Base-by-base conservation (phyloP, 2,113 vertebrate species). In the Camelus bactrianus region DNA sequence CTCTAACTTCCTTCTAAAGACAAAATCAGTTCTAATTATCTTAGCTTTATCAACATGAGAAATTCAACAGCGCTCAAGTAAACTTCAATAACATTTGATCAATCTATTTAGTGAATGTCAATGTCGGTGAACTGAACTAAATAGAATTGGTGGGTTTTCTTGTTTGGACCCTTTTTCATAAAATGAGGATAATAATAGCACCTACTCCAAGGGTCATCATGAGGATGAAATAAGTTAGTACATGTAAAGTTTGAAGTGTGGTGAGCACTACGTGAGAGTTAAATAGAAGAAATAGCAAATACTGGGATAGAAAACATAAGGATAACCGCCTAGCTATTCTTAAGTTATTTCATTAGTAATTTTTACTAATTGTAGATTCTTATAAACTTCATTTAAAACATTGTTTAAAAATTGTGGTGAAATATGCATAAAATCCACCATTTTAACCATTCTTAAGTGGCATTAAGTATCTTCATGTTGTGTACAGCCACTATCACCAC, bases 301-400 rank as follows among this genome's bases (percentile, higher is more conserved):
- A 95, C 30, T 92, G 83, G 83, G 46, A 46, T 15, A 84, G 16
- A 15, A 97, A 97, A 97, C 56, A 64, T n/a, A 97, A 96, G 91
- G 64, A 94, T 96, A 86, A 20, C 79, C 32, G 60, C 70, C 54
- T 75, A 95, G 77, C 70, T 97, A 75, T 91, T 97, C 87, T 96
- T 70, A 95, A 93, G 58, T 93, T 64, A 79, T 81, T 97, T 93
- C 67, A 50, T 95, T 91, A 81, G 62, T 83, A 93, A 48, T 96
- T 82, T 97, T 92, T 94, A 91, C 28, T 69, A 12, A 35, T 12
- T 46, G 38, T 75, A 32, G 56, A 56, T 89, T 90, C 65, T 96
- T 82, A 97, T 8, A 96, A 96, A 91, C 22, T 70, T 94, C 15
- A 92, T 17, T 32, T 94, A 56, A 42, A 56, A 85, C 38, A 52